Evolutionary conservation across 2,888 invertebrate species (phyloP), one percentile per base, ranked within the genome.

Genomic region (Phasia obesa): DNA sequence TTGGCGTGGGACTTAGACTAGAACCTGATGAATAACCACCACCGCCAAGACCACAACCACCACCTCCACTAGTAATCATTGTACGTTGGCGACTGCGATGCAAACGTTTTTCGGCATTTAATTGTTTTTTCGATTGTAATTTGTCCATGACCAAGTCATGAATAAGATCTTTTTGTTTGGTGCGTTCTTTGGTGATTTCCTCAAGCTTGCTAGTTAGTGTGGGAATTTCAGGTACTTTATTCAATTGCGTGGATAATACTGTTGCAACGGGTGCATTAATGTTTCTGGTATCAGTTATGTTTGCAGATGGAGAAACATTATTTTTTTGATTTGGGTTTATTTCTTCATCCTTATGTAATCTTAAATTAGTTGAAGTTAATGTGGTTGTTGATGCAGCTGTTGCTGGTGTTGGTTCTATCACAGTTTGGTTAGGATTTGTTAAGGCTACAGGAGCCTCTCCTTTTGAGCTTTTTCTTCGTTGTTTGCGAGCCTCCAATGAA

Each of bases 121-220:
- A 92, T 86, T 94, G 94, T 86, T 94, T 94, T 87, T 94, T 94
- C 2, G 94, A 93, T 86, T 94, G 93, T 87, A 96, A 92, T 90
- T 96, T 95, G 88, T 95, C 96, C 93, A 97, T 94, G 67, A 97
- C 95, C 91, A 97, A 92, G 89, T 97, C 95, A 87, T 97, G 94
- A 59, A 97, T 95, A 27, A 97, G 92, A 89, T 95, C 95, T 85
- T 96, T 97, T 90, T 97, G 96, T 88, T 96, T 95, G 47, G 95
- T 95, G 73, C 96, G 93, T 89, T 96, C 96, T 88, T 95, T 94
- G 84, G 95, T 94, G 42, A 97, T 93, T 91, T 96, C 95, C 89
- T 96, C 95, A 71, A 95, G 92, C 88, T 94, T 95, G 76, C 94
- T 92, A 1, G 93, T 93, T 3, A 94, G 94, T 2, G 94, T 93